Base-by-base conservation (phyloP, 2,888 invertebrate genomes). In the Nomada goodeniana region DNA sequence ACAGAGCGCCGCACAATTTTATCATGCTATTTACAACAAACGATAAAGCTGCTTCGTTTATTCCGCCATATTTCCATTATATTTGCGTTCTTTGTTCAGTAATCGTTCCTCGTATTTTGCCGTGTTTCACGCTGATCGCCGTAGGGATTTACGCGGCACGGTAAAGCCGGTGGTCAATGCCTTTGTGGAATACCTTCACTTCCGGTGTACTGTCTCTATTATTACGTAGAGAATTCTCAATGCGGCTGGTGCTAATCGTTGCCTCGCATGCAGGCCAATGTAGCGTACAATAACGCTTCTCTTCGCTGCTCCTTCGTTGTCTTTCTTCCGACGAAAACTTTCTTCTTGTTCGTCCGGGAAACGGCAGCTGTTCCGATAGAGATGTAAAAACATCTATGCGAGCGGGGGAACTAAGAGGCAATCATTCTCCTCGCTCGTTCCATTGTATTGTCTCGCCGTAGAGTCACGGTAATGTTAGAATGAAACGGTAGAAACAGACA, bases 211-310 rank as follows among this genome's bases (percentile, higher is more conserved):
- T 15, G 50, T 68, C 67, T 87, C 60, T 77, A 80, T 76, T 76
- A 80, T 53, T 69, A 69, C 53, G 61, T 20, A 64, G 64, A 60
- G 73, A 77, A 79, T 86, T 71, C 80, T 59, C 78, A 76, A 86
- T 76, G 76, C 68, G 76, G 73, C 50, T 15, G 20, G 57, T 60
- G 71, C 81, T 88, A 89, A 90, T 90, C 86, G 84, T 83, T 81
- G 72, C 73, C 86, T 90, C 84, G 90, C 89, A 88, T 86, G 88
- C 73, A 68, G 81, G 65, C 36, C 75, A 84, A 87, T 86, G 70
- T 64, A 63, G 50, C 64, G 76, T 42, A 60, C 75, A 67, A 81
- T 74, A 78, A 82, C 64, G 86, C 71, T 69, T 74, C 65, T 74
- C 76, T 77, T 76, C 55, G 74, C 53, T 44, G 42, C 50, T 64